Evolutionary conservation across 2,888 invertebrate genomes (phyloP).

Genomic region (Microctonus hyperodae): DNA sequence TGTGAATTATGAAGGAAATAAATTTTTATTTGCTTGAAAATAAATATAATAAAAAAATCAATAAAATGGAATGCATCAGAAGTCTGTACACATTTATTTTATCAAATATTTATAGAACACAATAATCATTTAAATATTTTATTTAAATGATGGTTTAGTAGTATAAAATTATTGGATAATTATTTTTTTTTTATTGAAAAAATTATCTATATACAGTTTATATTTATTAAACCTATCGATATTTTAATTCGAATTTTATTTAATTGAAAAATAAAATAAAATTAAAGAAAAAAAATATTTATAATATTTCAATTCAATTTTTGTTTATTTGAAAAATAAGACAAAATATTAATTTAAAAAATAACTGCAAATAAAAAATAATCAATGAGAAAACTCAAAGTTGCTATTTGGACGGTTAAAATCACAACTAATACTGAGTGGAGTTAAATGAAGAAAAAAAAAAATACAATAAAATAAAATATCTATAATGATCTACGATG

Average conservation of each 20-base stretch:
- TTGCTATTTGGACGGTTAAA: conserved; percentile 58
- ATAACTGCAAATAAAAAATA: conserved; percentile 46
- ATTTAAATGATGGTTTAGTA: neutral
- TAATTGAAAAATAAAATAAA: conserved; percentile 20
- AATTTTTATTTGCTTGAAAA: conserved; percentile 6
- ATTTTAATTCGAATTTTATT: neutral
- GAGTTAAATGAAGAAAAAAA: conserved; percentile 39
- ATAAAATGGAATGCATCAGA: conserved; percentile 36
- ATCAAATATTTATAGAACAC: conserved; percentile 27
- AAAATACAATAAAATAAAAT: conserved; percentile 37
- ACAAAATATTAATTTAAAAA: conserved; percentile 29
- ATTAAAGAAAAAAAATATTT: conserved; percentile 28
- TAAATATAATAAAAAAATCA: conserved; percentile 16
- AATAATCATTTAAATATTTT: neutral
- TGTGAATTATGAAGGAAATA: too few relatives aligned
- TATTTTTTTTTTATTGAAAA: neutral
- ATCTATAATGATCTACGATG: conserved; percentile 9
- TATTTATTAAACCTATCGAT: conserved; percentile 2
- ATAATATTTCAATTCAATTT: conserved; percentile 2
- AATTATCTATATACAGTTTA: conserved; percentile 35
- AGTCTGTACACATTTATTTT: conserved; percentile 43
- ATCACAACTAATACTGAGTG: conserved; percentile 57
- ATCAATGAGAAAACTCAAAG: conserved; percentile 47
- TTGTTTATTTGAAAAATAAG: conserved; percentile 6
- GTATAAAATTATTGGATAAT: conserved; percentile 26